Evolutionary conservation across 2,797 vertebrate genomes (phyloP).

Genomic region (Microctenopoma steveboyesi): DNA sequence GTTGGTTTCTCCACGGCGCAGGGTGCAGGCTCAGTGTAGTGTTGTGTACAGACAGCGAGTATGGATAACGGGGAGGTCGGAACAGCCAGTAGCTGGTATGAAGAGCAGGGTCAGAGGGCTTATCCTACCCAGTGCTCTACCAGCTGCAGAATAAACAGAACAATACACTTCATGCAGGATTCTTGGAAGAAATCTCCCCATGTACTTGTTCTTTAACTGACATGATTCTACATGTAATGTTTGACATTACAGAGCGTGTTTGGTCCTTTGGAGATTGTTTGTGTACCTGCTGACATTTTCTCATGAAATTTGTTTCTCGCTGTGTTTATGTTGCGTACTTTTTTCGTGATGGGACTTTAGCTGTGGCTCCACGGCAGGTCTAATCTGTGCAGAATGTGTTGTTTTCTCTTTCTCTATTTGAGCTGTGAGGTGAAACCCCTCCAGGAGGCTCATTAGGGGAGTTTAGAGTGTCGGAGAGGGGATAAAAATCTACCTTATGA

Average conservation of each 20-base stretch:
- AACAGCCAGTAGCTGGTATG: constrained; percentile 63
- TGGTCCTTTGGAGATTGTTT: constrained; percentile 18
- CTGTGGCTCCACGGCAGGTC: constrained; percentile 39
- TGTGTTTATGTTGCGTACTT: constrained; percentile 45
- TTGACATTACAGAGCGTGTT: constrained; percentile 18
- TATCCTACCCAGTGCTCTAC: constrained; percentile 65
- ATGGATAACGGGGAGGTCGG: constrained; percentile 73
- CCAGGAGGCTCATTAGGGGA: constrained; percentile 86
- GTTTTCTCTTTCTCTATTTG: constrained; percentile 42
- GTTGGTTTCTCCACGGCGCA: constrained; percentile 45
- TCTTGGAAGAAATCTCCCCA: constrained; percentile 21
- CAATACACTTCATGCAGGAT: constrained; percentile 33
- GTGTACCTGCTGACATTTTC: constrained; percentile 24
- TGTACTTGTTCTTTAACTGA: constrained; percentile 3
- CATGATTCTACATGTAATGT: constrained; percentile 4
- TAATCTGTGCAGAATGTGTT: constrained; percentile 51
- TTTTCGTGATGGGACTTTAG: constrained; percentile 53
- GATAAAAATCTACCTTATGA: constrained; percentile 92
- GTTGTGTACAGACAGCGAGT: constrained; percentile 59
- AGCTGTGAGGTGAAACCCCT: constrained; percentile 57
- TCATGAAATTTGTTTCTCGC: constrained; percentile 46
- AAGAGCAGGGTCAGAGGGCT: constrained; percentile 71
- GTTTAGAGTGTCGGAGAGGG: constrained; percentile 85
- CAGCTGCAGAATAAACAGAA: constrained; percentile 44
- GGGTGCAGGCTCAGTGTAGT: constrained; percentile 46